Percentiles rank a stretch among this genome's conserved stretches.
phyloP scores from a whole-genome alignment of 2,888 invertebrate genomes.

The Muscina levida region DNA sequence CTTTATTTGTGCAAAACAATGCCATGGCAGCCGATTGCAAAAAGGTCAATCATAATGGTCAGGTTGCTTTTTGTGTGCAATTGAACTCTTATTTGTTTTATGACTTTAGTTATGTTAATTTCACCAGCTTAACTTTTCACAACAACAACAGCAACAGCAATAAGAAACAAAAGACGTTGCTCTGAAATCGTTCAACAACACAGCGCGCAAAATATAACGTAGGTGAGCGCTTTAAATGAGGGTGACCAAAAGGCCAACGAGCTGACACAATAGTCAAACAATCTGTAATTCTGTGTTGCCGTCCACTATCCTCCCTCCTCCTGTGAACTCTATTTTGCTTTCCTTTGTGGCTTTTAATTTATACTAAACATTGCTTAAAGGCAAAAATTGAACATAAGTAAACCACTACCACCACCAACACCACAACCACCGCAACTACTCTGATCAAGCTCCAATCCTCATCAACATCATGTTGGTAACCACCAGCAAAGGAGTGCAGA shows the following conservation, averaged over 20 bases:
- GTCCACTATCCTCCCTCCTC: constrained; percentile 17
- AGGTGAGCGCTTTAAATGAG: constrained; percentile 74
- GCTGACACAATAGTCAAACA: constrained; percentile 72
- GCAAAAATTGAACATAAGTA: constrained; percentile 56
- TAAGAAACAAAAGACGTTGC: background rate
- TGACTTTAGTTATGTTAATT: constrained; percentile 61
- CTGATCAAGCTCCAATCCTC: background rate
- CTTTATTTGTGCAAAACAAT: constrained; percentile 36
- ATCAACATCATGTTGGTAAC: background rate
- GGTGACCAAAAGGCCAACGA: constrained; percentile 78
- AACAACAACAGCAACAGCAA: too few relatives aligned
- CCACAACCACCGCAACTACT: constrained; percentile 18
- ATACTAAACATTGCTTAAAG: constrained; percentile 61
- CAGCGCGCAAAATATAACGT: constrained; percentile 51
- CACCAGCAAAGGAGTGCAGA: background rate
- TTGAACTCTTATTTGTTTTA: constrained; percentile 61
- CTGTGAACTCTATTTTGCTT: constrained; percentile 14
- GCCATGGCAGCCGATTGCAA: constrained; percentile 39
- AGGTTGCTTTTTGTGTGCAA: constrained; percentile 57
- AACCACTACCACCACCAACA: constrained; percentile 45
- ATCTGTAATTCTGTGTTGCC: constrained; percentile 53
- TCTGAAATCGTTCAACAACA: constrained; percentile 24
- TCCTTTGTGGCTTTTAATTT: constrained; percentile 63
- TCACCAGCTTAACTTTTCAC: constrained; percentile 29
- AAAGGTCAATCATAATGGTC: constrained; percentile 66